Evolutionary conservation across 1,140 invertebrate genomes (phyloP), one percentile per base, ranked within the genome.

Genomic region (Globodera ellingtonae): DNA sequence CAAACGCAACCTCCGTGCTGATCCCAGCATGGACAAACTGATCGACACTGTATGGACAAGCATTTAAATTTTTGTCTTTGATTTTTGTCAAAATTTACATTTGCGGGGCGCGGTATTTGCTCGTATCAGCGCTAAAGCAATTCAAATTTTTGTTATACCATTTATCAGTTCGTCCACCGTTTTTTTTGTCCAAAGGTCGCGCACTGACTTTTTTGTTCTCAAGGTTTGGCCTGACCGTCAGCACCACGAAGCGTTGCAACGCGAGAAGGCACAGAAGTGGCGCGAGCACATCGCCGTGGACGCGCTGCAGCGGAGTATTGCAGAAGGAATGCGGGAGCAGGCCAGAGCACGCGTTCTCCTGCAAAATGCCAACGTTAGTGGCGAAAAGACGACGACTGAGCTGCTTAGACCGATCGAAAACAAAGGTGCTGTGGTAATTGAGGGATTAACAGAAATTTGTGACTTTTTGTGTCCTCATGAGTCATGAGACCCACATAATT

Each of bases 1-100:
- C 0, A 98, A 98, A 90, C 91, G 97, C 24, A 98, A 96, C 1
- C 90, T 99, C 0, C 91, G 97, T 78, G 95, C 95, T 0, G 97
- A 99, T 91, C 96, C 96, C 6, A 98, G 98, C 90, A 99, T 99
- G 90, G 97, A 99, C 91, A 91, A 95, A 82, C 90, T 99, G 5
- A 99, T 99, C 82, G 95, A 95, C 0, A 77, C 59, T 15, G 59
- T 69, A 47, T 15, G 9, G 6, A 47, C 1, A 47, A 70, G 2
- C 59, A 65, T 65, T 13, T 13, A 65, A 65, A 15, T 35, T 35
- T 35, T 2, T 35, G 35, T 35, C 35, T 35, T 35, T 35, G 0
- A 0, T 35, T 35, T 35, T 35, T 35, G 35, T 35, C 35, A 35
- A 35, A 35, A 35, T 35, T 35, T 35, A 35, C 35, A 35, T 35